Base-by-base conservation (phyloP, 30 jellyfish, hydroid and myxozoan species). In the Aurelia aurita region DNA sequence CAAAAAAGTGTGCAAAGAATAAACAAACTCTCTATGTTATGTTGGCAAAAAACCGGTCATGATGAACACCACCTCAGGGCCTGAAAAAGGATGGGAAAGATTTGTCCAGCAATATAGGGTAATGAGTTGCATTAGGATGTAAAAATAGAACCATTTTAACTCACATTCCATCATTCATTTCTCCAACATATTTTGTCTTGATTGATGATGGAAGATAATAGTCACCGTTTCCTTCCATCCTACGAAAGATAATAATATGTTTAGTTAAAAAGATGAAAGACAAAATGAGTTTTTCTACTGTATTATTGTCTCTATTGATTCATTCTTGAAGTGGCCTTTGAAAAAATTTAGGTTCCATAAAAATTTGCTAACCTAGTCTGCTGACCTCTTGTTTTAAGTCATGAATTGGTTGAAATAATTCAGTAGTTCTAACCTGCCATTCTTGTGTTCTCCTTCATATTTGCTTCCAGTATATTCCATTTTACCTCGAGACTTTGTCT, bases 121-220 rank as follows among this genome's bases (percentile, higher is more conserved):
- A 20, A 57, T n/a, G 32, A 1, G 11, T 23, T 69, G 29, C 11
- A 35, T 22, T 22, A 23, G 3, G 3, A 0, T 12, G 58, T 19
- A 77, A 20, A 58, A n/a, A n/a, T 65, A 71, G 10, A 12, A 23
- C 25, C 10, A 35, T 1, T 35, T 4, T 29, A 11, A 45, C 94
- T 69, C 64, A 91, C 98, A 68, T 85, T 58, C 98, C 98, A 80
- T 91, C 98, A 16, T 91, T 91, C 80, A 91, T 69, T 71, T 91
- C 98, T 43, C 98, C 98, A 70, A 85, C 91, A 85, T 91, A 91
- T 66, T 86, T 79, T 34, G 96, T 91, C 76, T 81, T 68, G 43
- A 86, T 63, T 10, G 98, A 69, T n/a, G 87, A 27, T 44, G 98
- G 98, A 59, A 91, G 85, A 25, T 69, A 35, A 76, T 85, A 91